Percentiles rank a stretch among this genome's conserved stretches.
Conservation (phyloP, 2,888 invertebrate genomes). For the Eumerus sabulonum region DNA sequence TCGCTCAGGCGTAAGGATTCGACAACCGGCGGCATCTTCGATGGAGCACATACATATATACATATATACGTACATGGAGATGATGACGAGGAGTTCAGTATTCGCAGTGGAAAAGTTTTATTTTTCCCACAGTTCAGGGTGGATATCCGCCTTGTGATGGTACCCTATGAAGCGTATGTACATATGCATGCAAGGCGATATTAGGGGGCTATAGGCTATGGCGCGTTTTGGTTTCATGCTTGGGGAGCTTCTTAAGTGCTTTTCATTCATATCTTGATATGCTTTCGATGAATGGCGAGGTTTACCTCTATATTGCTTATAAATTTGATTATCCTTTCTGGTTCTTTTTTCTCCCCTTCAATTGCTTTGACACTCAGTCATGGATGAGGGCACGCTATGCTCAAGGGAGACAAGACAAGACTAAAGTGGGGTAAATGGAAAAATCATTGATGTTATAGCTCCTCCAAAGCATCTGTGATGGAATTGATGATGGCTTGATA, state of each 20-base stretch:
- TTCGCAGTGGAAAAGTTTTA: neutral
- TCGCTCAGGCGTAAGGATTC: neutral
- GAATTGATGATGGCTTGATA: no score
- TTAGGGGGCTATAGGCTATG: constrained; percentile 25
- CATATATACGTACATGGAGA: no score
- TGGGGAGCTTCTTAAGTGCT: constrained; percentile 45
- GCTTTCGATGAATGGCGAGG: constrained; percentile 42
- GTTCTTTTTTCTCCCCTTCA: neutral
- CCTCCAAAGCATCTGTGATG: no score
- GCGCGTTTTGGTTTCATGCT: constrained; percentile 39
- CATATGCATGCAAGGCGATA: neutral
- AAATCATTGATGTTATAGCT: no score
- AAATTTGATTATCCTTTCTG: neutral
- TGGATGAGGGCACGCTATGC: no score
- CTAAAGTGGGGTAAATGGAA: no score
- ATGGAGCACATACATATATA: no score
- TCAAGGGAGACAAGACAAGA: no score
- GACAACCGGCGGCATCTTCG: no score
- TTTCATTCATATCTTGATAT: constrained; percentile 38
- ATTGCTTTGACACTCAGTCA: no score
- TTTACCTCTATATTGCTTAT: constrained; percentile 1
- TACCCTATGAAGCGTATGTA: no score
- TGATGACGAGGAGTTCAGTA: no score
- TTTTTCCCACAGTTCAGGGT: constrained; percentile 5
- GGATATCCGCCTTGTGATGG: neutral